Evolutionary conservation across 1,140 invertebrate genomes (phyloP).

Genomic region (Drosophila teissieri): DNA sequence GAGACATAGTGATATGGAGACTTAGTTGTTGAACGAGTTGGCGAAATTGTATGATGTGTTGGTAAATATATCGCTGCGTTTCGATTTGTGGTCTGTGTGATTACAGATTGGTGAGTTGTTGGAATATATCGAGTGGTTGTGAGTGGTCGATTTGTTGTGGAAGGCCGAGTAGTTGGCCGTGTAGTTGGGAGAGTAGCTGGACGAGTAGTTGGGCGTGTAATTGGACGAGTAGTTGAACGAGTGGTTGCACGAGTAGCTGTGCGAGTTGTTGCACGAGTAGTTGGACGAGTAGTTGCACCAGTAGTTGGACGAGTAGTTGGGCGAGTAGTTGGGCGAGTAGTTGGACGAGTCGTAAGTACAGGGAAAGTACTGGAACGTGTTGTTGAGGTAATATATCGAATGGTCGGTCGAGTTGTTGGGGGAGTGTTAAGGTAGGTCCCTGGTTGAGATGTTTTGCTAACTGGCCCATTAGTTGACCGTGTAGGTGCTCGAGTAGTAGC

Average conservation of each 20-base stretch:
- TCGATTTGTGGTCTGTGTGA: constrained; percentile 6
- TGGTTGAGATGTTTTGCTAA: background rate
- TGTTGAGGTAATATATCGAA: background rate
- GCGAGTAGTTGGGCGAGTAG: background rate
- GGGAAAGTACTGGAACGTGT: too few species aligned
- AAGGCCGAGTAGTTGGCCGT: background rate
- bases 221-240: background rate
- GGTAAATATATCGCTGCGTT: constrained; percentile 8
- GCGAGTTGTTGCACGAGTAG: background rate
- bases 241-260: constrained; percentile 2
- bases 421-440: background rate
- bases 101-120: constrained; percentile 7
- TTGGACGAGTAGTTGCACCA: background rate
- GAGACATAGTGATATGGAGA: constrained; percentile 11
- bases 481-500: constrained; percentile 1
- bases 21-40: background rate
- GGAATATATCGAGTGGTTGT: constrained; percentile 14
- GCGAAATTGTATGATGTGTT: constrained; percentile 6
- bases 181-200: background rate
- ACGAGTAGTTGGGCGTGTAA: too few species aligned
- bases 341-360: background rate
- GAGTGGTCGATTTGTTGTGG: constrained; percentile 13
- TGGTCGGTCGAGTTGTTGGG: background rate
- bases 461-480: background rate
- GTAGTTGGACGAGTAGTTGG: background rate